Evolutionary conservation across 2,888 invertebrate species (phyloP).

Genomic region (Sthenelais limicola): DNA sequence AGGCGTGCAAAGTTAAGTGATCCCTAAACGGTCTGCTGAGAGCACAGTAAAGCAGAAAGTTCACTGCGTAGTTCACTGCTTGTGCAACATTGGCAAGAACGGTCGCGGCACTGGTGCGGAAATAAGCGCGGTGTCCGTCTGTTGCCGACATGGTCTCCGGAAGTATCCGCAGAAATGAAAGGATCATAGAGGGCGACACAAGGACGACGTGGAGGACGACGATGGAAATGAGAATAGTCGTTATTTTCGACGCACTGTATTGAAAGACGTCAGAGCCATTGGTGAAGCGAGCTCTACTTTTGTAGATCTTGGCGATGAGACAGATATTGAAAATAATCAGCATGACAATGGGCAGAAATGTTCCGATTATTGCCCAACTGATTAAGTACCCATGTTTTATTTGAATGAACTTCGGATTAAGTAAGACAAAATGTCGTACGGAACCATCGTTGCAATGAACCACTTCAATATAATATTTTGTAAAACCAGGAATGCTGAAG

Average conservation of each 20-base stretch:
- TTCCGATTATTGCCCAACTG: conserved; percentile 30
- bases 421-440: conserved; percentile 1
- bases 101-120: conserved; percentile 12
- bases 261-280: neutral
- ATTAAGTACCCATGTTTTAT: conserved; percentile 16
- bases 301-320: conserved; percentile 19
- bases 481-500: conserved; percentile 38
- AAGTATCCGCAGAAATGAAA: conserved; percentile 25
- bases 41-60: conserved; percentile 36
- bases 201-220: conserved; percentile 17
- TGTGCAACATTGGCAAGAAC: conserved; percentile 30
- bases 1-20: conserved; percentile 10
- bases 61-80: conserved; percentile 34
- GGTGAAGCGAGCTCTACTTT: neutral
- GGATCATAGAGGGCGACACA: conserved; percentile 33
- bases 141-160: conserved; percentile 8
- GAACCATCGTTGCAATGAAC: neutral
- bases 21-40: conserved; percentile 37
- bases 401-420: neutral
- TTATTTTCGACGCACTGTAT: conserved; percentile 39
- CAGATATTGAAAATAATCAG: conserved; percentile 32
- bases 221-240: conserved; percentile 34
- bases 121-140: neutral
- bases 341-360: conserved; percentile 21
- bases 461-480: conserved; percentile 8